These are phyloP conservation scores for Triops cancriformis DNA, from an alignment of 1,140 invertebrate species.

Conservation along the genomic window DNA sequence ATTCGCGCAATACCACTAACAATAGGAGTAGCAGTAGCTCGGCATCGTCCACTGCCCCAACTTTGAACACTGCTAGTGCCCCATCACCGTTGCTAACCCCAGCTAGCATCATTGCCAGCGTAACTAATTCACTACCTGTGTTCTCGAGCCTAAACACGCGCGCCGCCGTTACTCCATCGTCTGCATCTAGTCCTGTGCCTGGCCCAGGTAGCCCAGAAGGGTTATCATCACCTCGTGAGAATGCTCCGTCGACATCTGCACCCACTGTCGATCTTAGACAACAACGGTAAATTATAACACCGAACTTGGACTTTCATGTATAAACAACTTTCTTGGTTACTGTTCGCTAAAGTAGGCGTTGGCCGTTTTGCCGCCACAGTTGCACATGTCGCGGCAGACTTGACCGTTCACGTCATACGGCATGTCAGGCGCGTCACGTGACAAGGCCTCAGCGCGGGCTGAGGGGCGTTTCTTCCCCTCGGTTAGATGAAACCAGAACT, in stretches of 20 bases:
- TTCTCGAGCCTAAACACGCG: neutral
- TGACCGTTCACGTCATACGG: neutral
- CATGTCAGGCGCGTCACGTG: neutral
- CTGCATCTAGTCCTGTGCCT: neutral
- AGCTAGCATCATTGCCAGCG: constrained; percentile 15
- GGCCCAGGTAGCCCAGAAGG: neutral
- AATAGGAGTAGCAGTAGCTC: neutral
- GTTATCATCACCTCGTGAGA: neutral
- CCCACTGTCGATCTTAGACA: neutral
- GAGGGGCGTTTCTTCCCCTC: neutral
- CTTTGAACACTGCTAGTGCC: neutral
- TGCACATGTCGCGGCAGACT: neutral
- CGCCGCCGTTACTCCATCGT: neutral
- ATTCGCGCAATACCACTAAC: neutral
- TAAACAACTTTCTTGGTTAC: neutral
- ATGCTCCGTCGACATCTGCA: neutral
- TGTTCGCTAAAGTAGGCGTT: neutral
- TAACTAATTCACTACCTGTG: neutral
- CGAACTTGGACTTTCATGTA: neutral
- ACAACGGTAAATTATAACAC: neutral
- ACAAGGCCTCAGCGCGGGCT: neutral
- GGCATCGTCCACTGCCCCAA: constrained; percentile 1
- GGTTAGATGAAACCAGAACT: neutral
- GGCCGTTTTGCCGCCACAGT: neutral
- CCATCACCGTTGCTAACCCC: neutral